Base-by-base conservation (phyloP, 2,113 vertebrate species). In the Rhizomys pruinosus region DNA sequence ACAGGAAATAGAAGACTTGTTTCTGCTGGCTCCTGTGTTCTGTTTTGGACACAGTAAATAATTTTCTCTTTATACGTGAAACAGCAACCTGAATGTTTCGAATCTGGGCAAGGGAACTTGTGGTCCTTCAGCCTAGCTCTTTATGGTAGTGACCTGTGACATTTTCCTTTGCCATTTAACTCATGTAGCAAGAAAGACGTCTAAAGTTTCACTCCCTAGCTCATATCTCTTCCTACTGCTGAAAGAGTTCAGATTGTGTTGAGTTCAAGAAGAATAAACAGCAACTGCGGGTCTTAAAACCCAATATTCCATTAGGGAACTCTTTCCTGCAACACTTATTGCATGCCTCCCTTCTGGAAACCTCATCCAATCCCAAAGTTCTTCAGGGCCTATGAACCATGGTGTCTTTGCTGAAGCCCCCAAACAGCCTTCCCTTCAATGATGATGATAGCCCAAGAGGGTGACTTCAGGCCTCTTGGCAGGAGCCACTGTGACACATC, bases 401-500 rank as follows among this genome's bases (percentile, higher is more conserved):
- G 8, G 44, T 23, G 7, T 89, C 89, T 77, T 73, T 74, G 57
- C 77, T 42, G 15, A 91, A 76, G 52, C 44, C 29, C 47, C 29
- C 39, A 34, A 37, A 85, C 86, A 85, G 72, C 39, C 39, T 39
- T 85, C 59, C 44, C 76, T 92, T 52, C 55, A 59, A 2, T 47
- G 39, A 74, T 2, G 39, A 37, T 87, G 85, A 84, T 59, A 59
- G 87, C 73, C 37, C 93, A 59, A 47, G 52, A 72, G 64, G 12
- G 87, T 96, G 95, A 96, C 76, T 76, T 96, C 93, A 96, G 85
- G 74, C 71, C 55, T 74, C 11, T 61, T 95, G 97, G 93, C 95
- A 94, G 79, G 20, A 27, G 79, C 79, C 27, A 23, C 87, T 23
- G 61, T 87, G 93, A 84, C 15, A 59, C 34, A 91, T 92, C 82